Conservation (phyloP, 2,113 vertebrate genomes). For the Ornithorhynchus anatinus region DNA sequence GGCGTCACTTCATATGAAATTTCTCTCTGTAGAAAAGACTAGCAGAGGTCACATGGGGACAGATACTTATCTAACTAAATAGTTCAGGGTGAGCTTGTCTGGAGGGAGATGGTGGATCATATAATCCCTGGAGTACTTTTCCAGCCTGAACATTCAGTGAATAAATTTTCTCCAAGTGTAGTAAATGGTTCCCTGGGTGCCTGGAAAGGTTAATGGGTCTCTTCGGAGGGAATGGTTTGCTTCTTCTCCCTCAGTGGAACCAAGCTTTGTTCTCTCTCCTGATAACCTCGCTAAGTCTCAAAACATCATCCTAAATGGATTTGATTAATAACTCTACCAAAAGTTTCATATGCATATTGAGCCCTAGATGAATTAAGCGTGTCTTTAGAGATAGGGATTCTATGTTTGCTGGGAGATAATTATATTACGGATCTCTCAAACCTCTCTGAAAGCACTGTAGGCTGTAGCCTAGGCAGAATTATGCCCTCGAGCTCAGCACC, state of each 20-base stretch:
- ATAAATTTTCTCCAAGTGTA: too few relatives aligned
- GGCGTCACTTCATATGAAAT: too few relatives aligned
- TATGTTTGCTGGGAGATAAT: conserved; percentile 1
- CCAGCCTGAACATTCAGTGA: too few relatives aligned
- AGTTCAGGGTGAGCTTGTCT: too few relatives aligned
- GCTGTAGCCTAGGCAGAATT: conserved; percentile 16
- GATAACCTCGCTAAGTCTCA: neutral
- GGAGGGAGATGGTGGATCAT: too few relatives aligned
- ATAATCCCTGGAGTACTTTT: too few relatives aligned
- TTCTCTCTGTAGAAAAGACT: too few relatives aligned
- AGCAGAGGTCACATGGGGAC: too few relatives aligned
- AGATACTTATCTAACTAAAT: too few relatives aligned
- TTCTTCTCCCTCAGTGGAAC: neutral
- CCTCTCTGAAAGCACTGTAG: conserved; percentile 7
- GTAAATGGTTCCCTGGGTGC: too few relatives aligned
- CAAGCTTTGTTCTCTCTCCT: neutral
- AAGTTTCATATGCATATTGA: neutral
- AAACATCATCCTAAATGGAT: neutral
- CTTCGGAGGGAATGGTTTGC: neutral
- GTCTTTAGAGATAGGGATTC: neutral
- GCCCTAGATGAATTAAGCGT: neutral
- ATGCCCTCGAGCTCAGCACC: conserved; percentile 38
- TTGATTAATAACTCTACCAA: neutral
- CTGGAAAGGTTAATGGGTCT: neutral
- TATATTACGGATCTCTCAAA: neutral